Evolutionary conservation across 2,888 invertebrate species (phyloP).

Genomic region (Listrodromus nycthemerus): DNA sequence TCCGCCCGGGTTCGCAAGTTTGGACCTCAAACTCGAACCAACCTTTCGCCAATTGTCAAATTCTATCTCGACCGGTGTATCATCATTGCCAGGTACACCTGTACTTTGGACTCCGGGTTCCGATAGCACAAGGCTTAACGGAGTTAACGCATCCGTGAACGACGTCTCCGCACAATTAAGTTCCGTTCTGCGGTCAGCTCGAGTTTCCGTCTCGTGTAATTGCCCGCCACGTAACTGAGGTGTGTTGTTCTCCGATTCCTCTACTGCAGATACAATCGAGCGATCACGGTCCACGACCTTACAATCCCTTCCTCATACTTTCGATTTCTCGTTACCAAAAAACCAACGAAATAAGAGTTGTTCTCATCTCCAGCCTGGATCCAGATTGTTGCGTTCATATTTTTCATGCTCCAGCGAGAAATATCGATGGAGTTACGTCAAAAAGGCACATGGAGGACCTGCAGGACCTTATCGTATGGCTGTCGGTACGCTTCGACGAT

Average conservation of each 20-base stretch:
- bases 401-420: slow-evolving; percentile 46
- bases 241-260: slow-evolving; percentile 56
- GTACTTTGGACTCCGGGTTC: slow-evolving; percentile 32
- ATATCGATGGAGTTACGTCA: neutral
- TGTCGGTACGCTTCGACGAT: slow-evolving; percentile 41
- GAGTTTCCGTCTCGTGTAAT: slow-evolving; percentile 74
- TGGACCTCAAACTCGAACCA: too few relatives aligned
- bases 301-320: slow-evolving; percentile 3
- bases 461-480: neutral
- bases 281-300: slow-evolving; percentile 23
- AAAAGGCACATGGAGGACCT: too few relatives aligned
- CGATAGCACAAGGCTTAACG: slow-evolving; percentile 52
- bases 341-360: neutral
- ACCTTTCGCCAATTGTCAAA: too few relatives aligned
- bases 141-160: slow-evolving; percentile 74
- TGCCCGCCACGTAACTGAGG: slow-evolving; percentile 67
- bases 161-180: slow-evolving; percentile 76
- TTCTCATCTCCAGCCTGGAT: neutral
- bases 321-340: slow-evolving; percentile 10
- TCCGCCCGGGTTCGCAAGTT: too few relatives aligned
- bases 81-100: slow-evolving; percentile 35
- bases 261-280: slow-evolving; percentile 1
- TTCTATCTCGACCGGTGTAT: too few relatives aligned
- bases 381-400: slow-evolving; percentile 37
- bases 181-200: slow-evolving; percentile 77